Evolutionary conservation across 2,888 invertebrate genomes (phyloP), one percentile per base, ranked within the genome.

Genomic region (Rotaria magnacalcarata): DNA sequence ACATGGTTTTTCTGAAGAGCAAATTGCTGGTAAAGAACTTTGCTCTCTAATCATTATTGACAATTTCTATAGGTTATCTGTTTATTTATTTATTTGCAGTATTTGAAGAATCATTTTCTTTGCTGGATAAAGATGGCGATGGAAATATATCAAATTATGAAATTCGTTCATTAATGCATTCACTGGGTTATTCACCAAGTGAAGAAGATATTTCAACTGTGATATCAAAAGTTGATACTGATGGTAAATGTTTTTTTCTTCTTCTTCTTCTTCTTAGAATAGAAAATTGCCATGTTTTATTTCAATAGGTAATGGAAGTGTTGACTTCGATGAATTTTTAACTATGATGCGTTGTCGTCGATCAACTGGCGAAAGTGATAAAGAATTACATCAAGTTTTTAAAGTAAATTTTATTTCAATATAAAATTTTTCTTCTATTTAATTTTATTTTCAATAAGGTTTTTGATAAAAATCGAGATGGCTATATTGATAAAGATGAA

Each of bases 401-500:
- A 24, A 47, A 47, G 80, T 80, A 47, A 67, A 34, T 67, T 14
- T 8, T 8, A 58, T n/a, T 3, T 2, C 7, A 7, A n/a, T 19
- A 8, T 8, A 24, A n/a, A 58, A 1, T 8, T 7, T 58, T n/a
- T 47, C 4, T 11, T 47, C 47, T 47, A 47, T 47, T 58, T 34
- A 34, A 34, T 7, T 58, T 58, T 58, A 10, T 19, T 8, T 58
- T n/a, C 2, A 34, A 74, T n/a, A 52, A 80, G 80, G 80, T 80
- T n/a, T 80, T 80, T 10, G 80, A 80, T 80, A 80, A 80, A 47
- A 80, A 80, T 47, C 24, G n/a, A 47, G 80, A 80, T 80, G 80
- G 80, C n/a, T 80, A n/a, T n/a, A 80, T 80, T n/a, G 80, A 80
- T 47, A 80, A 80, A 80, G 80, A 80, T n/a, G 80, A 80, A 80